Base-by-base conservation (phyloP, 1,140 invertebrate species). In the Drosophila ambigua region DNA sequence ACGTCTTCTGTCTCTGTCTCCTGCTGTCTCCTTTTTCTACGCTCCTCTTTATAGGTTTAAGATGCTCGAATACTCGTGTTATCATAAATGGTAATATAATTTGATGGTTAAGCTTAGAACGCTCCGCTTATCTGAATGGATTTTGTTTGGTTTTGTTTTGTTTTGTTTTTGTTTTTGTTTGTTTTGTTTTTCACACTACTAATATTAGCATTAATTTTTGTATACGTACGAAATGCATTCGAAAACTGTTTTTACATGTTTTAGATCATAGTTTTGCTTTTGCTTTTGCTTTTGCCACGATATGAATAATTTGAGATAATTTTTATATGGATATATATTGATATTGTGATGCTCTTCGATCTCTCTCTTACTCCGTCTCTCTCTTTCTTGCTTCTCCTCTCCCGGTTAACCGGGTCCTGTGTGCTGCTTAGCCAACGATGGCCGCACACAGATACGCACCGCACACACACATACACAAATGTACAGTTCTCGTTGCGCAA, bases 221-320 rank as follows among this genome's bases (percentile, higher is more conserved):
- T 69, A 71, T 68, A 71, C 61, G 77, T 80, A 80, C 77, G 73
- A 81, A 81, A 81, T 69, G 26, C 53, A 16, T 58, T 79, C 63
- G 73, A 71, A 81, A 85, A 73, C 61, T 49, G 55, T 71, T 77
- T 83, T 84, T 65, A 69, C 60, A 80, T 77, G 48, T 54, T 72
- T 61, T 64, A 41, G 49, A 61, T 67, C 45, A 51, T 79, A 46
- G 66, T 55, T 69, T 59, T 51, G 48, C 35, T 58, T 58, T 61
- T 48, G 23, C 31, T 73, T 55, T 69, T 62, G 5, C 63, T 74
- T 67, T 79, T 87, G 75, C 77, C 81, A 77, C 81, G 77, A 85
- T 85, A 85, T 85, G 81, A 85, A 85, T 77, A 85, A 66, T 85
- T 80, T 77, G 80, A 66, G 45, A 72, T 83, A 71, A 63, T 71